These are phyloP conservation scores for Drosophila pruinosa DNA, from an alignment of 1,140 invertebrate genomes.

Conservation along the genomic window DNA sequence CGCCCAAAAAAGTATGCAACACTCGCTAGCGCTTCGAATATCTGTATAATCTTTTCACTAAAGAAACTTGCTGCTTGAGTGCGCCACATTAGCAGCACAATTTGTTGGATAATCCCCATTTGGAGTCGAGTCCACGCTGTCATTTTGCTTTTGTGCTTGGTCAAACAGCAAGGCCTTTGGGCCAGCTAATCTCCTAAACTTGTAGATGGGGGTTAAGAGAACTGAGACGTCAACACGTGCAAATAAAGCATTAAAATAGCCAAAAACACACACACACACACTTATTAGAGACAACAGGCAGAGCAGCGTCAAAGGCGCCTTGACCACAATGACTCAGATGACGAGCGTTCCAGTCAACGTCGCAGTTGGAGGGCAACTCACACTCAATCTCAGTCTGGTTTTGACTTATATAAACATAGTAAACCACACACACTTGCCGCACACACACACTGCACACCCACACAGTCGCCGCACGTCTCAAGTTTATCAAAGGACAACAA, in stretches of 20 bases:
- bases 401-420: constrained; percentile 73
- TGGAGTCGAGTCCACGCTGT: constrained; percentile 40
- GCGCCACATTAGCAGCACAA: constrained; percentile 70
- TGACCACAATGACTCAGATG: constrained; percentile 77
- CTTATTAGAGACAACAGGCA: constrained; percentile 1
- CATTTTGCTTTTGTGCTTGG: constrained; percentile 50
- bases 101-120: constrained; percentile 74
- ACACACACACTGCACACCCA: constrained; percentile 11
- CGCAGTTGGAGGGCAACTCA: constrained; percentile 4
- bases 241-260: constrained; percentile 75
- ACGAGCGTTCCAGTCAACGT: constrained; percentile 43
- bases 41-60: background rate
- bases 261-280: constrained; percentile 28
- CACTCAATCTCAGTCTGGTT: constrained; percentile 57
- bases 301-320: constrained; percentile 52
- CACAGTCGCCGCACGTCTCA: constrained; percentile 66
- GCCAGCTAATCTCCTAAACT: constrained; percentile 59
- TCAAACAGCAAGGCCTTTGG: constrained; percentile 49
- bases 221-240: constrained; percentile 70
- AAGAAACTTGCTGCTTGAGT: constrained; percentile 5
- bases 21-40: background rate
- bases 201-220: constrained; percentile 7
- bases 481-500: constrained; percentile 73
- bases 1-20: constrained; percentile 40
- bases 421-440: constrained; percentile 27